phyloP scores from a whole-genome alignment of 2,888 invertebrate genomes.

The Malthinus flaveolus region DNA sequence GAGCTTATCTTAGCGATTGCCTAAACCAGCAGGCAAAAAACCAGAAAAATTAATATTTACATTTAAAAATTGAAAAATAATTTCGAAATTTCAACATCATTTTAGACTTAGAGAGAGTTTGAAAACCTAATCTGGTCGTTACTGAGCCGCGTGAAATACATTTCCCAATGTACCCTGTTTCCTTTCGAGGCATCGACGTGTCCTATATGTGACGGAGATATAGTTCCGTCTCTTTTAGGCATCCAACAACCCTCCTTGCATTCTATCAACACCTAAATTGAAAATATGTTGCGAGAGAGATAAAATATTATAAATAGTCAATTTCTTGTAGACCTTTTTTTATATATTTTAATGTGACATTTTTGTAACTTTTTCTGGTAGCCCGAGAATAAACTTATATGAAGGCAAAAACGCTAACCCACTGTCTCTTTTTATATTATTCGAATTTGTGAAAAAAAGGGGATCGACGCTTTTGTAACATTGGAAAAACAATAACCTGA shows the following conservation, averaged over 20 bases:
- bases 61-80: constrained; percentile 19
- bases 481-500: not conserved
- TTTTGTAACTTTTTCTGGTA: constrained; percentile 15
- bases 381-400: constrained; percentile 6
- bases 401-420: constrained; percentile 9
- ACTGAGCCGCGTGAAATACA: constrained; percentile 32
- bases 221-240: constrained; percentile 20
- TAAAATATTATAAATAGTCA: constrained; percentile 37
- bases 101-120: constrained; percentile 26
- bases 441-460: constrained; percentile 13
- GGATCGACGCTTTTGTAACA: not conserved
- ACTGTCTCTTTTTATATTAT: constrained; percentile 6
- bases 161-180: constrained; percentile 28
- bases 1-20: too few relatives aligned
- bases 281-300: constrained; percentile 36
- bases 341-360: constrained; percentile 24
- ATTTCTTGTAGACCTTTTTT: constrained; percentile 20
- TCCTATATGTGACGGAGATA: constrained; percentile 29
- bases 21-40: not conserved
- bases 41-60: not conserved
- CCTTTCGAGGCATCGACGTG: constrained; percentile 27
- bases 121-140: constrained; percentile 30
- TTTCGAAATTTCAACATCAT: constrained; percentile 4
- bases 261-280: constrained; percentile 35
- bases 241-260: constrained; percentile 22